Conservation (phyloP, 1,140 invertebrate species). For the Heliconius himera region DNA sequence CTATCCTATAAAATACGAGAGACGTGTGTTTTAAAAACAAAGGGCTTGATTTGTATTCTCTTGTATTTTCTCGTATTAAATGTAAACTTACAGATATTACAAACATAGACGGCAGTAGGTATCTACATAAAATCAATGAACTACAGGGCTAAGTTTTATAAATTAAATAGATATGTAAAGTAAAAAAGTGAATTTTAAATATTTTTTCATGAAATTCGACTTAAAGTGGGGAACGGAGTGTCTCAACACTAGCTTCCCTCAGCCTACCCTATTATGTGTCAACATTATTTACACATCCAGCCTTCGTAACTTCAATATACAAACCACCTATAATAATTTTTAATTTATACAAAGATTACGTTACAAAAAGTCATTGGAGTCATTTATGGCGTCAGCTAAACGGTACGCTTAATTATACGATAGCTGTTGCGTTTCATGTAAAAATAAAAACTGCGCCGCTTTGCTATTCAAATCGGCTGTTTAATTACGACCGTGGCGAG, state of each 20-base stretch:
- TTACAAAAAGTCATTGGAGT: constrained; percentile 43
- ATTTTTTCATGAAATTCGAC: neutral
- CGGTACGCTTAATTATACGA: constrained; percentile 68
- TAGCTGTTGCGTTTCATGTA: constrained; percentile 63
- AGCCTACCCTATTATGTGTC: too few species aligned
- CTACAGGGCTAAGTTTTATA: too few species aligned
- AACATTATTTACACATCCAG: neutral
- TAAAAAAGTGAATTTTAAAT: neutral
- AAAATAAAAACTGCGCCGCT: constrained; percentile 73
- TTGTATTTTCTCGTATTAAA: too few species aligned
- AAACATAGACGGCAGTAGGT: too few species aligned
- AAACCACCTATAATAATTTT: neutral
- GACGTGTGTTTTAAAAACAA: too few species aligned
- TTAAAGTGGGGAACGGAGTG: too few species aligned
- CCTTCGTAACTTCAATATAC: neutral
- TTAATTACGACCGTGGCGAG: constrained; percentile 66
- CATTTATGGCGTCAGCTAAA: constrained; percentile 69
- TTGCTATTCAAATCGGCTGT: constrained; percentile 73
- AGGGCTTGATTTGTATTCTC: too few species aligned
- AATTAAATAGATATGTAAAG: neutral
- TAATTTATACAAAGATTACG: constrained; percentile 19
- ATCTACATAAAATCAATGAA: too few species aligned
- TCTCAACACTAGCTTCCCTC: too few species aligned
- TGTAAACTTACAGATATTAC: too few species aligned
- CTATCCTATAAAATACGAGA: too few species aligned